Evolutionary conservation across 2,113 vertebrate genomes (phyloP).

Genomic region (Entomyzon cyanotis): DNA sequence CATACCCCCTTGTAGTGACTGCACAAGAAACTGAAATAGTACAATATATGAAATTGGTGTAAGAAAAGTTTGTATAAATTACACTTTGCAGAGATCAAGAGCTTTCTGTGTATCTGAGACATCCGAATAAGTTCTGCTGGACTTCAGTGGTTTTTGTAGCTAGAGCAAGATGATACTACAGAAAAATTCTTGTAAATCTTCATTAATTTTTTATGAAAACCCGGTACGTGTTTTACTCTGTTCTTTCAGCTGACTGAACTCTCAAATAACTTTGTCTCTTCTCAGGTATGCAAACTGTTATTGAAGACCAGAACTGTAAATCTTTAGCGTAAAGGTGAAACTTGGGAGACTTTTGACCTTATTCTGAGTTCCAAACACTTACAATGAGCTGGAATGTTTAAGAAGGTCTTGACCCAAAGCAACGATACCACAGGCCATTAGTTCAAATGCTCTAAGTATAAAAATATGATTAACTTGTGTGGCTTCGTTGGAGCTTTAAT

Average conservation of each 20-base stretch:
- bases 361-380: not conserved
- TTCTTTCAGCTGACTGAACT: not conserved
- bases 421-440: not conserved
- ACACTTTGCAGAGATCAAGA: not conserved
- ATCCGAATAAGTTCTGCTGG: rapidly evolving
- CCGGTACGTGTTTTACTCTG: not conserved
- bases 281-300: not conserved
- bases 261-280: not conserved
- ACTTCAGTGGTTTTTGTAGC: not conserved
- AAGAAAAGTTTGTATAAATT: not conserved
- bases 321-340: not conserved
- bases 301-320: not conserved
- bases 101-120: not conserved
- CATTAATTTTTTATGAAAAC: not conserved
- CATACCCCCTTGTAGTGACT: not conserved
- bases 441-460: not conserved
- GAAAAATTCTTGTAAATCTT: not conserved
- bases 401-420: not conserved
- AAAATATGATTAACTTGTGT: not conserved
- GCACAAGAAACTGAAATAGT: not conserved
- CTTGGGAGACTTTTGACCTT: not conserved
- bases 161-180: not conserved
- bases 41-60: not conserved
- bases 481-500: not conserved
- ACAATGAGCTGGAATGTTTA: not conserved